Evolutionary conservation across 2,888 invertebrate genomes (phyloP), one percentile per base, ranked within the genome.

Genomic region (Calameuta filiformis): DNA sequence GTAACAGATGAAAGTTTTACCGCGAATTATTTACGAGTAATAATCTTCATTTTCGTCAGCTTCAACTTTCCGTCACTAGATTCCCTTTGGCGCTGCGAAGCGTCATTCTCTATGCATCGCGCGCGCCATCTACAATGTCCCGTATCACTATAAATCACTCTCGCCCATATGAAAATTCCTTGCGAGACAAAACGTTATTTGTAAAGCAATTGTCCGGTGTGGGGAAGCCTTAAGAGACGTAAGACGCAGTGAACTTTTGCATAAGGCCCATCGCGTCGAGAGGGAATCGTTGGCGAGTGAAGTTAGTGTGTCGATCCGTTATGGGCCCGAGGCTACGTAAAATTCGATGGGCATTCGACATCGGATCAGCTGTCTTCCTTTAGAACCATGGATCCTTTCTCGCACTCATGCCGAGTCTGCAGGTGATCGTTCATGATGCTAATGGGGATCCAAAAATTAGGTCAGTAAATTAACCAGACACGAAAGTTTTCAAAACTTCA

Each of bases 291-390:
- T 56, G 56, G 9, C 56, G 81, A 80, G 82, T 80, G 81, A 81
- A 90, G 89, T 90, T 87, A 89, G 90, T 89, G 85, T 88, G 90
- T 83, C 89, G 89, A 83, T 86, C 90, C 90, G 90, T 90, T 90
- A 91, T 88, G 81, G 84, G 89, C 90, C 89, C 81, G 84, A 84
- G 89, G 90, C 89, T 85, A 85, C 89, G 85, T 84, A 85, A 86
- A 88, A 89, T 90, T 90, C 87, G 89, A 85, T 83, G 87, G 85
- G 69, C 76, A 68, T 73, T 75, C 77, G 73, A 33, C 40, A 68
- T 35, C 33, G 11, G 30, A 73, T 77, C 79, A 78, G 76, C 78
- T 76, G 77, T 78, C 76, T 78, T 76, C 74, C 71, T 23, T 40
- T 74, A 68, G 68, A 77, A 37, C 76, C 75, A 76, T 31, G 40